These are phyloP conservation scores for Carposina sasakii DNA, from an alignment of 1,140 invertebrate species.

Conservation along the genomic window DNA sequence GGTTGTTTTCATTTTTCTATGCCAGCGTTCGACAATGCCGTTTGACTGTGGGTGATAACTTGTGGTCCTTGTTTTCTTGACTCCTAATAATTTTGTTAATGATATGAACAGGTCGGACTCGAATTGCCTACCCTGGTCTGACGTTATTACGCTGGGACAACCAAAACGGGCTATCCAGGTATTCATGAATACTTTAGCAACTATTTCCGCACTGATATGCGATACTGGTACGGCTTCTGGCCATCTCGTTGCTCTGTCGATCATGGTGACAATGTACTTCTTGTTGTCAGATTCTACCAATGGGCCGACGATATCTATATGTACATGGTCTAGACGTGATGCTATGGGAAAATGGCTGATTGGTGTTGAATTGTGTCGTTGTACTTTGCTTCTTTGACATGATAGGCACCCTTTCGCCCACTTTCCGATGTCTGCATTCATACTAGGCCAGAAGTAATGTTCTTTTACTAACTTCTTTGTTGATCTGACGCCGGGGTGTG, in stretches of 20 bases:
- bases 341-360: constrained; percentile 14
- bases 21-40: no score
- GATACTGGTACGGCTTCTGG: constrained; percentile 53
- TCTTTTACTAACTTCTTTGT: constrained; percentile 4
- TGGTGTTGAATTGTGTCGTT: constrained; percentile 4
- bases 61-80: constrained; percentile 13
- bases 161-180: constrained; percentile 37
- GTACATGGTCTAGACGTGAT: constrained; percentile 53
- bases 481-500: constrained; percentile 11
- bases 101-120: constrained; percentile 32
- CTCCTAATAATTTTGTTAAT: constrained; percentile 13
- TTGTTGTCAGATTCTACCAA: constrained; percentile 37
- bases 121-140: constrained; percentile 48
- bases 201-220: constrained; percentile 39
- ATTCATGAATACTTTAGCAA: constrained; percentile 18
- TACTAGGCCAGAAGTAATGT: constrained; percentile 10
- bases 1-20: no score
- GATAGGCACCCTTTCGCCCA: constrained; percentile 29
- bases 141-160: constrained; percentile 27
- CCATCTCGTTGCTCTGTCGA: constrained; percentile 65
- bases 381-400: constrained; percentile 28
- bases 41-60: constrained; percentile 38
- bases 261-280: constrained; percentile 51
- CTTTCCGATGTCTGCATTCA: constrained; percentile 45
- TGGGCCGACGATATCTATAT: constrained; percentile 68